Conservation (phyloP, 2,888 invertebrate genomes). For the Eristalis intricaria region DNA sequence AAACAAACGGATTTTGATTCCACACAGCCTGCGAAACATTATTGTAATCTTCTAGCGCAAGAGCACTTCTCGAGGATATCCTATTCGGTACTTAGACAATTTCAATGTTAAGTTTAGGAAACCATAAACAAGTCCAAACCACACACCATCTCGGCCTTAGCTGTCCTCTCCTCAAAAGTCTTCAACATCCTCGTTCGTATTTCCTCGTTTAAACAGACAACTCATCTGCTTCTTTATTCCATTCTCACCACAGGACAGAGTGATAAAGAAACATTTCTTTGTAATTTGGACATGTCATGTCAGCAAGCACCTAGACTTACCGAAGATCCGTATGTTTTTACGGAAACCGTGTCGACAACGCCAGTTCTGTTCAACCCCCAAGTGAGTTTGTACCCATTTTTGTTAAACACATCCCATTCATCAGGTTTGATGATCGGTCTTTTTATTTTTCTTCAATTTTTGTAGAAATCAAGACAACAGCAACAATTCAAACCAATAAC, state of each 20-base stretch:
- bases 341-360: conserved; percentile 80
- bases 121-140: no score
- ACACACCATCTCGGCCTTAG: no score
- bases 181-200: no score
- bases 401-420: neutral
- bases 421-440: neutral
- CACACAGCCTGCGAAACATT: no score
- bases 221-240: neutral
- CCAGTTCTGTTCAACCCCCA: conserved; percentile 81
- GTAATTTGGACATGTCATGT: conserved; percentile 81
- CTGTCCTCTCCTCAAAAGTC: no score
- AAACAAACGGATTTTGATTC: no score
- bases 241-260: conserved; percentile 42
- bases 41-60: no score
- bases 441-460: neutral
- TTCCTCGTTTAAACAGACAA: neutral
- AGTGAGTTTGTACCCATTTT: conserved; percentile 73
- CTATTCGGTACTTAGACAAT: no score
- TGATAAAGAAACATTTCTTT: conserved; percentile 38
- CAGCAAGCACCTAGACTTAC: conserved; percentile 80
- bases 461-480: conserved; percentile 51
- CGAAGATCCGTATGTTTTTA: conserved; percentile 82
- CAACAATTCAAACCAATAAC: conserved; percentile 45
- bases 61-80: no score
- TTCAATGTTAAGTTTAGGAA: no score